Evolutionary conservation across 2,797 vertebrate species (phyloP).

Genomic region (Thalassophryne amazonica): DNA sequence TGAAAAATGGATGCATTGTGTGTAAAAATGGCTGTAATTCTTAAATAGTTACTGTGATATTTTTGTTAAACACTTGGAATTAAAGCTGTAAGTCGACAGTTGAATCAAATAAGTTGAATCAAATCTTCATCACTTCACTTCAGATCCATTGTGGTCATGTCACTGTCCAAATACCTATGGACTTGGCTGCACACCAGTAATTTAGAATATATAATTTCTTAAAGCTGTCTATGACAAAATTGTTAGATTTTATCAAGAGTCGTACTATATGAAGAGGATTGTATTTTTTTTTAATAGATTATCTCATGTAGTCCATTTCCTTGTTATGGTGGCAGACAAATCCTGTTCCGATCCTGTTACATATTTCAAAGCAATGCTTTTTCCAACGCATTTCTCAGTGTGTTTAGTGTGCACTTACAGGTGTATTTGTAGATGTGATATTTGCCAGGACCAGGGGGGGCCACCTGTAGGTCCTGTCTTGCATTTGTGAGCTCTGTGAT

Average conservation of each 20-base stretch:
- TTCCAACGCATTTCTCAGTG: slow-evolving; percentile 43
- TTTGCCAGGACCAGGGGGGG: slow-evolving; percentile 55
- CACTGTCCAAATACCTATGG: too few relatives aligned
- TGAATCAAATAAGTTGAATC: too few relatives aligned
- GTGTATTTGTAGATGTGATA: slow-evolving; percentile 66
- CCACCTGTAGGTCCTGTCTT: slow-evolving; percentile 59
- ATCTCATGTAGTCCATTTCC: slow-evolving; percentile 43
- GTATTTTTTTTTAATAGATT: slow-evolving; percentile 39
- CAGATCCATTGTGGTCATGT: too few relatives aligned
- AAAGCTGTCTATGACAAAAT: slow-evolving; percentile 20
- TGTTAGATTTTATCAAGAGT: slow-evolving; percentile 40
- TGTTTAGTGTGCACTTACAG: slow-evolving; percentile 59
- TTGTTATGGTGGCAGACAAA: slow-evolving; percentile 62
- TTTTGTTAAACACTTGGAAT: too few relatives aligned
- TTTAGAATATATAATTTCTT: slow-evolving; percentile 24
- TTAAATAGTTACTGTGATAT: too few relatives aligned
- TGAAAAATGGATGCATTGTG: too few relatives aligned
- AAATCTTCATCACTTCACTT: too few relatives aligned
- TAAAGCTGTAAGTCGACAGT: too few relatives aligned
- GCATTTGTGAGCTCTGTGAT: slow-evolving; percentile 72
- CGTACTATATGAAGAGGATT: slow-evolving; percentile 26
- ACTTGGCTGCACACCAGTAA: slow-evolving; percentile 2
- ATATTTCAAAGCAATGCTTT: slow-evolving; percentile 66
- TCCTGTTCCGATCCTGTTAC: slow-evolving; percentile 59
- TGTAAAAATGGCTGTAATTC: too few relatives aligned